Base-by-base conservation (phyloP, 2,797 vertebrate species). In the Holocentrus rufus region DNA sequence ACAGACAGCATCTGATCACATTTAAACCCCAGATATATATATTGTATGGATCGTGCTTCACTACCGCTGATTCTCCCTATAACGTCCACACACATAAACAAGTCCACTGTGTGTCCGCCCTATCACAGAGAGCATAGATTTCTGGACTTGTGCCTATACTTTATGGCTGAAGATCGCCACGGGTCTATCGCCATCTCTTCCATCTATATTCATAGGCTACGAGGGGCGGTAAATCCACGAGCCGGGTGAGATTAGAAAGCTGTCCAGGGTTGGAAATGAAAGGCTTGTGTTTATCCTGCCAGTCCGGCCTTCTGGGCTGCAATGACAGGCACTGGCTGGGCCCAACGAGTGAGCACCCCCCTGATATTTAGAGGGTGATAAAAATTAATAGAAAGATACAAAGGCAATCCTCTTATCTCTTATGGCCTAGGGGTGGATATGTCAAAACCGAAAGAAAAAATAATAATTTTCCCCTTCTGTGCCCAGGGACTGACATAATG, bases 201-300 rank as follows among this genome's bases (percentile, higher is more conserved):
- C 69, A 81, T 84, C 69, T 80, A 75, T 79, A 76, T 78, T 85
- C 66, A 65, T 71, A 14, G 25, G 65, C 83, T 85, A 83, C 18
- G 55, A 91, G 59, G 25, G n/a, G 81, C 75, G 69, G 63, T 90
- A 90, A 88, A 90, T 91, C 58, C 22, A 5, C 49, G 15, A 13
- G 58, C 55, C 31, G 54, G 58, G 55, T 86, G 75, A 89, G 88
- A 89, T 91, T 89, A 90, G 69, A 83, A 72, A 83, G 60, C 74
- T 82, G 81, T 82, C 84, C 46, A 11, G 46, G 53, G 66, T 66
- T 85, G 82, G 85, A 91, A 88, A 90, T 84, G 65, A 81, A 82
- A 85, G 81, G 50, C 63, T 75, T 9, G 61, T 72, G 71, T 89
- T 89, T 68, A 92, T 89, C 77, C 68, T 68, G 34, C 36, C 46